phyloP scores from a whole-genome alignment of 2,113 vertebrate species.

The Fregata magnificens region DNA sequence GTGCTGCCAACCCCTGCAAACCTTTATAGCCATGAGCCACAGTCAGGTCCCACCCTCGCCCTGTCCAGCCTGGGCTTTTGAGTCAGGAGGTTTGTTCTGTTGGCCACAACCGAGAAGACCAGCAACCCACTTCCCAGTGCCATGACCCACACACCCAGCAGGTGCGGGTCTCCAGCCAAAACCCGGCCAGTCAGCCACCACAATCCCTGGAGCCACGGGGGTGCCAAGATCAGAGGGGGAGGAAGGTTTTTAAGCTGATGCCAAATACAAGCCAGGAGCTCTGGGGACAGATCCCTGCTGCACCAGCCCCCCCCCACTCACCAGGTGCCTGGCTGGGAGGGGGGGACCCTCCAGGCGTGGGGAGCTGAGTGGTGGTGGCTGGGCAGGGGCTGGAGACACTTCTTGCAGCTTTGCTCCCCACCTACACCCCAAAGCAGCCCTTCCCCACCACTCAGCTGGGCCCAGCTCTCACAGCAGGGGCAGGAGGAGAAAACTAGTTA shows the following conservation, averaged over 20 bases:
- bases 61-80: not conserved
- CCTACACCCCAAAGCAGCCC: not conserved
- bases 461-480: conserved; percentile 14
- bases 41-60: not conserved
- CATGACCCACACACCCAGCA: fast-evolving
- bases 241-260: not conserved
- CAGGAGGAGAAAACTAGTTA: conserved; percentile 39
- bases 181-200: not conserved
- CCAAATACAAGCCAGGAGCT: not conserved
- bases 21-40: not conserved
- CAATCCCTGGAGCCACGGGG: not conserved
- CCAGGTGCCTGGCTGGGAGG: not conserved
- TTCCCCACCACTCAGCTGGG: not conserved
- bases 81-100: not conserved
- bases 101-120: not conserved
- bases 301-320: not conserved
- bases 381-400: not conserved
- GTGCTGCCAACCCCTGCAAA: not conserved
- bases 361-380: not conserved
- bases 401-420: not conserved
- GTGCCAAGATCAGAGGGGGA: not conserved
- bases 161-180: not conserved
- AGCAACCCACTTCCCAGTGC: not conserved
- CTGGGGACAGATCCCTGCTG: not conserved
- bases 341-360: not conserved